These are phyloP conservation scores for Varanus komodoensis DNA, from an alignment of 2,113 vertebrate genomes.

Conservation along the genomic window DNA sequence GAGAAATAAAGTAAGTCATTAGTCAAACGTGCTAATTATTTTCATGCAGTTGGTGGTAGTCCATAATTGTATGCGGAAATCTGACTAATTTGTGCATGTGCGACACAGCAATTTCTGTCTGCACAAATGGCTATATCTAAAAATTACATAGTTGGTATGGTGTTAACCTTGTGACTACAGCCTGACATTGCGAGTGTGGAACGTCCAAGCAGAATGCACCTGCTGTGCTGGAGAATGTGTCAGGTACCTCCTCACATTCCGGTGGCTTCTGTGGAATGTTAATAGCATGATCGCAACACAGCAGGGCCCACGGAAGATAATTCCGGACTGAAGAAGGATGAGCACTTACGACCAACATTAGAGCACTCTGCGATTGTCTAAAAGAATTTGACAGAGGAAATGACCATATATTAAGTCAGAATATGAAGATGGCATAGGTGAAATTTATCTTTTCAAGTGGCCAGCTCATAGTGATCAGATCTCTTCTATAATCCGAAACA, in stretches of 20 bases:
- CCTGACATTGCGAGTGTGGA: slow-evolving; percentile 52
- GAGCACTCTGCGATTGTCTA: slow-evolving; percentile 48
- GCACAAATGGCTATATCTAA: slow-evolving; percentile 69
- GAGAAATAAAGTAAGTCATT: slow-evolving; percentile 57
- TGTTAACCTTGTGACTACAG: slow-evolving; percentile 69
- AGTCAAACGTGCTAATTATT: slow-evolving; percentile 70
- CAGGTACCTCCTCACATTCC: slow-evolving; percentile 64
- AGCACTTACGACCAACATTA: slow-evolving; percentile 53
- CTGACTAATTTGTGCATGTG: slow-evolving; percentile 55
- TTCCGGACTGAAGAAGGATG: slow-evolving; percentile 39
- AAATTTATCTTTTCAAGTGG: slow-evolving; percentile 40
- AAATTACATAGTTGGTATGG: slow-evolving; percentile 67
- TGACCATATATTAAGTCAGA: slow-evolving; percentile 49
- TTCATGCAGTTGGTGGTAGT: slow-evolving; percentile 62
- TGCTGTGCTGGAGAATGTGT: slow-evolving; percentile 70
- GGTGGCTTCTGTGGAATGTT: slow-evolving; percentile 54
- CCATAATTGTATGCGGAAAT: slow-evolving; percentile 57
- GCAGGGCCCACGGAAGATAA: slow-evolving; percentile 27
- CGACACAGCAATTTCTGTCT: slow-evolving; percentile 71
- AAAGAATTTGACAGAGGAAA: slow-evolving; percentile 64
- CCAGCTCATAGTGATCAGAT: slow-evolving; percentile 24
- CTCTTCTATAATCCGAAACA: slow-evolving; percentile 50
- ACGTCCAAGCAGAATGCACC: slow-evolving; percentile 60
- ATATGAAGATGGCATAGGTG: slow-evolving; percentile 32
- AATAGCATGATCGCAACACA: slow-evolving; percentile 68